A percentile compares a stretch with the other conserved stretches of the same genome.
Evolutionary conservation across 2,888 invertebrate species (phyloP).

Genomic region (Rhyacophila evoluta): DNA sequence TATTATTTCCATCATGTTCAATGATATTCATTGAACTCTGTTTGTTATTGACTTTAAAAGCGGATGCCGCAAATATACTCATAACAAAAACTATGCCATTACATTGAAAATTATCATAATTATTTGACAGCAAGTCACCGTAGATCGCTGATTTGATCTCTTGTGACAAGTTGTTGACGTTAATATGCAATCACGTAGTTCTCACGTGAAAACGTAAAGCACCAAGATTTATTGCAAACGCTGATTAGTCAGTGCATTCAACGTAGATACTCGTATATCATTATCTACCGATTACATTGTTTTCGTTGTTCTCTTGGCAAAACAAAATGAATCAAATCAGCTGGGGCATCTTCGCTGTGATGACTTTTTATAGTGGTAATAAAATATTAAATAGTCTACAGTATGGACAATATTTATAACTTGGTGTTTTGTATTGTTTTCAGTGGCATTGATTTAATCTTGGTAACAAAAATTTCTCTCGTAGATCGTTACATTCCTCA

Average conservation of each 20-base stretch:
- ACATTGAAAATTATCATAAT: neutral
- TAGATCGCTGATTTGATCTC: neutral
- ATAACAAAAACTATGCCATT: neutral
- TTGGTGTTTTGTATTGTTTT: neutral
- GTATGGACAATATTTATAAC: neutral
- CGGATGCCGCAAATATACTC: neutral
- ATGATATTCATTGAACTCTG: too few species aligned
- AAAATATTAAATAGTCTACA: neutral
- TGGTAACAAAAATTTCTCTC: neutral
- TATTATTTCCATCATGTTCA: too few species aligned
- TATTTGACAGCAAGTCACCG: neutral
- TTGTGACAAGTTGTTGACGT: neutral
- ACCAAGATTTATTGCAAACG: neutral
- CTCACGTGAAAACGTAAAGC: slow-evolving; percentile 8
- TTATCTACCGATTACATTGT: neutral
- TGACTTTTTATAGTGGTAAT: neutral
- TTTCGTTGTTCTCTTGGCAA: neutral
- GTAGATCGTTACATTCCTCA: neutral
- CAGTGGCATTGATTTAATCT: neutral
- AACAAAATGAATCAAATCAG: neutral
- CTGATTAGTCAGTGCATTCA: neutral
- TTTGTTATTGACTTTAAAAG: too few species aligned
- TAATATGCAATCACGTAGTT: neutral
- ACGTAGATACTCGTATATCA: neutral
- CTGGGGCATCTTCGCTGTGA: neutral